Conservation (phyloP, 2,797 vertebrate species). For the Muscicapa comitata region DNA sequence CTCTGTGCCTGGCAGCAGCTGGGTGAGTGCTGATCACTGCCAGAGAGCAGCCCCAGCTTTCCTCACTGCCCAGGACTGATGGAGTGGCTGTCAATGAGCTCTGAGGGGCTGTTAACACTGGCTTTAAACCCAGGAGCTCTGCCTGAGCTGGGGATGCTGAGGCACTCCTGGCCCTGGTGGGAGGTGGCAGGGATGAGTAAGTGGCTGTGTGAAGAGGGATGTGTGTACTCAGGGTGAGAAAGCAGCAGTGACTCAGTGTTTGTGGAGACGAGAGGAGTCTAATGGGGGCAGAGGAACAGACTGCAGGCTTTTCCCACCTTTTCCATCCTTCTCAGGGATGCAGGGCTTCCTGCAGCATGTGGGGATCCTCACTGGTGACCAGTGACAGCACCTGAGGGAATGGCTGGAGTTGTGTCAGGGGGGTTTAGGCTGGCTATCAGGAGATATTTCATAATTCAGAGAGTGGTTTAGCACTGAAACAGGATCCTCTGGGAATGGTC, state of each 20-base stretch:
- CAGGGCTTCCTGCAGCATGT: neutral
- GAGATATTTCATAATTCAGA: neutral
- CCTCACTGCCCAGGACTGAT: neutral
- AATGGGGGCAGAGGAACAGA: neutral
- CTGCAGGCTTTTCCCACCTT: neutral
- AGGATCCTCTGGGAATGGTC: neutral
- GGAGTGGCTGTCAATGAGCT: neutral
- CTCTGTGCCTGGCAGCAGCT: neutral
- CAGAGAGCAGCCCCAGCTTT: neutral
- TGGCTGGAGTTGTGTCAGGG: neutral
- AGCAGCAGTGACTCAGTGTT: slow-evolving; percentile 22
- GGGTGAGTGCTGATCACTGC: neutral
- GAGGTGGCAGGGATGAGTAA: slow-evolving; percentile 29
- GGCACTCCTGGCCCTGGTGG: neutral
- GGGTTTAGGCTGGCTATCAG: neutral
- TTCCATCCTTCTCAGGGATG: neutral
- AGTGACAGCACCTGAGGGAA: neutral
- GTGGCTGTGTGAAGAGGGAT: neutral
- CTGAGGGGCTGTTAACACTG: slow-evolving; percentile 15
- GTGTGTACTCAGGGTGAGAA: neutral
- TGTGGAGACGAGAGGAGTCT: neutral
- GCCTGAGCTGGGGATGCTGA: neutral
- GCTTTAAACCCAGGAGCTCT: neutral
- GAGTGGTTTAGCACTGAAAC: neutral
- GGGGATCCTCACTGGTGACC: neutral